Base-by-base conservation (phyloP, 1,140 invertebrate genomes). In the Temnothorax longispinosus region DNA sequence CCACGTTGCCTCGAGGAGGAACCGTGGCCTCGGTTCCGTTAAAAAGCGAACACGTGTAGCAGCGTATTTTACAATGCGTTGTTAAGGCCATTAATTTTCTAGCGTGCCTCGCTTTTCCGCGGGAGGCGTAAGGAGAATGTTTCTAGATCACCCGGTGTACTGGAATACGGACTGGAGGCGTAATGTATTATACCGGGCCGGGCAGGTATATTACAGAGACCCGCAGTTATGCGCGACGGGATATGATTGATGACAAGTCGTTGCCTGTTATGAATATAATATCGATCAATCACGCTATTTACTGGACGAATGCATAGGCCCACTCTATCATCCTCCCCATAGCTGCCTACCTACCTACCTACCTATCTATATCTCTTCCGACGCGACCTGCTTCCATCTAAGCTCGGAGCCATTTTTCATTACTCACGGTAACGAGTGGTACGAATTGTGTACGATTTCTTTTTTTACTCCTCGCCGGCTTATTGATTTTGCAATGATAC, bases 221-320 rank as follows among this genome's bases (percentile, higher is more conserved):
- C 88, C 89, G 86, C 85, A 92, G 90, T 92, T 92, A 92, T 91
- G 90, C 86, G 86, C 87, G 90, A 89, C 88, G 88, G 88, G 86
- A 77, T 91, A 94, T 95, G 94, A 95, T 95, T 94, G 94, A 95
- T 95, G 94, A 94, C 94, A 94, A 94, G 93, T 94, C 93, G 94
- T 94, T 94, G 90, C 89, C 89, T 93, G 93, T 93, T 94, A 94
- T 95, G 94, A 95, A 95, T 95, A 94, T 94, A 95, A 95, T 94
- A 94, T 94, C 94, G 93, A 95, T 95, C 94, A 94, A 95, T 95
- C 94, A 95, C 92, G 92, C 92, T 94, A 94, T 95, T 95, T 94
- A 95, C 92, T 91, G 89, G 92, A 89, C 91, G 92, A 94, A 92
- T 88, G 93, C 91, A 94, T 93, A 92, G 92, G 92, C 91, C 92